A percentile compares a stretch with the other conserved stretches of the same genome.
Conservation (phyloP, 2,888 invertebrate species). For the Cecidostiba fungosa region DNA sequence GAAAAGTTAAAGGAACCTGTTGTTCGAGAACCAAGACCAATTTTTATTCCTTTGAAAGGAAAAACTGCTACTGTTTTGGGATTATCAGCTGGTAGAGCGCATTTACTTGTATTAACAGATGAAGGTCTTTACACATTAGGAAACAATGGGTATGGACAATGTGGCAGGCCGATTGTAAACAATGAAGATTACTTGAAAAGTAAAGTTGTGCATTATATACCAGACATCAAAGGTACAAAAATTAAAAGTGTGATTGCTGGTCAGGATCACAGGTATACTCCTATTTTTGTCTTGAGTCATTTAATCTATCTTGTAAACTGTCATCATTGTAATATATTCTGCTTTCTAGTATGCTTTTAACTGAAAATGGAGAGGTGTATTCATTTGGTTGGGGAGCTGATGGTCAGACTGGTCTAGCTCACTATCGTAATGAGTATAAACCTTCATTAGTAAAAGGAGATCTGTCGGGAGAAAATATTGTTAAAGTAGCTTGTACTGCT, state of each 20-base stretch:
- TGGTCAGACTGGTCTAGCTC: conserved; percentile 94
- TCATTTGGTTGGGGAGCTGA: conserved; percentile 97
- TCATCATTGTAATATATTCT: conserved; percentile 8
- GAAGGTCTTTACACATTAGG: conserved; percentile 93
- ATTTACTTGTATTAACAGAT: conserved; percentile 89
- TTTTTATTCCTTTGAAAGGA: conserved; percentile 85
- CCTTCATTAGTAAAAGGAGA: conserved; percentile 89
- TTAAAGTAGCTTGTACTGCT: conserved; percentile 89
- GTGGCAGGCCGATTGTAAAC: conserved; percentile 89
- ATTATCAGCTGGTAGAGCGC: conserved; percentile 93
- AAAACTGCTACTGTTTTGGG: conserved; percentile 82
- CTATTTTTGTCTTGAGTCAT: neutral
- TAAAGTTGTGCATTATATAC: conserved; percentile 85
- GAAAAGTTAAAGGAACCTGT: conserved; percentile 85
- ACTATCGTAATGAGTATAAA: conserved; percentile 83
- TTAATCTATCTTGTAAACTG: neutral
- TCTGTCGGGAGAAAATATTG: conserved; percentile 89
- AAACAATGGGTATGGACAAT: conserved; percentile 97
- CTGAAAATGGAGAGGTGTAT: conserved; percentile 90
- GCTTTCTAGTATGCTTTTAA: conserved; percentile 86
- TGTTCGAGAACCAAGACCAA: conserved; percentile 87
- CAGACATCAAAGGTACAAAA: conserved; percentile 83
- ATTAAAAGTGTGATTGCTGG: conserved; percentile 90
- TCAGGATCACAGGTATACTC: conserved; percentile 91
- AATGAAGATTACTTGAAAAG: conserved; percentile 88